Percentiles rank a stretch among this genome's conserved stretches.
These are phyloP conservation scores for Pachycephala philippinensis DNA, from an alignment of 2,113 vertebrate genomes.

Conservation along the genomic window DNA sequence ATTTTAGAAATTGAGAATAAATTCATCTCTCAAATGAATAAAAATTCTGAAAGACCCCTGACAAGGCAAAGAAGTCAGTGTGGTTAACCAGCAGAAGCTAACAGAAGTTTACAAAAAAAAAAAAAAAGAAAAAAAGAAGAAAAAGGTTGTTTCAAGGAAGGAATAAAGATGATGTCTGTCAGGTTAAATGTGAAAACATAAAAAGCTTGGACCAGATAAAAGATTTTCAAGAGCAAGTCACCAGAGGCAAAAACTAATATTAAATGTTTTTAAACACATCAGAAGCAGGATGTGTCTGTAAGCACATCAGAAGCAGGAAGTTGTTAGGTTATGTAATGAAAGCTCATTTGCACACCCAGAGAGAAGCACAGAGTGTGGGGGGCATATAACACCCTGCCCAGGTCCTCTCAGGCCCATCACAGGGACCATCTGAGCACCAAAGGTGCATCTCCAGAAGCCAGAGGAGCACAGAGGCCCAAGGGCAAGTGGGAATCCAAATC, in stretches of 20 bases:
- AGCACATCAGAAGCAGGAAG: not conserved
- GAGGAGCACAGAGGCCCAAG: not conserved
- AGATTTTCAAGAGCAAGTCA: not conserved
- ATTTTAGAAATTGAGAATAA: not conserved
- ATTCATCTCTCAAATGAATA: not conserved
- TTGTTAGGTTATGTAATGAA: not conserved
- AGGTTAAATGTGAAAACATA: not conserved
- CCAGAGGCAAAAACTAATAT: not conserved
- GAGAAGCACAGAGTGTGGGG: not conserved
- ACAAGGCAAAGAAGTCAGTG: not conserved
- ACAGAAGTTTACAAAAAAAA: not conserved
- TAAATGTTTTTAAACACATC: not conserved
- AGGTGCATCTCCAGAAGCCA: not conserved
- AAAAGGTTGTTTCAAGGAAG: not conserved
- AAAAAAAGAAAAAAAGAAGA: not conserved
- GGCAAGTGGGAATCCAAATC: not conserved
- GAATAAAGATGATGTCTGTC: not conserved
- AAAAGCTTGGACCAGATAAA: not conserved
- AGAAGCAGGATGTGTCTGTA: not conserved
- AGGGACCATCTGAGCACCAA: not conserved
- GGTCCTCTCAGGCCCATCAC: not conserved
- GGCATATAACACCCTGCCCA: not conserved
- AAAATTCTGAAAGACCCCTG: not conserved
- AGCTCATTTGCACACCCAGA: not conserved
- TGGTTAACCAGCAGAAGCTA: not conserved